Percentiles rank a stretch among this genome's conserved stretches.
Conservation (phyloP, 2,113 vertebrate genomes). For the Callopanchax toddi region DNA sequence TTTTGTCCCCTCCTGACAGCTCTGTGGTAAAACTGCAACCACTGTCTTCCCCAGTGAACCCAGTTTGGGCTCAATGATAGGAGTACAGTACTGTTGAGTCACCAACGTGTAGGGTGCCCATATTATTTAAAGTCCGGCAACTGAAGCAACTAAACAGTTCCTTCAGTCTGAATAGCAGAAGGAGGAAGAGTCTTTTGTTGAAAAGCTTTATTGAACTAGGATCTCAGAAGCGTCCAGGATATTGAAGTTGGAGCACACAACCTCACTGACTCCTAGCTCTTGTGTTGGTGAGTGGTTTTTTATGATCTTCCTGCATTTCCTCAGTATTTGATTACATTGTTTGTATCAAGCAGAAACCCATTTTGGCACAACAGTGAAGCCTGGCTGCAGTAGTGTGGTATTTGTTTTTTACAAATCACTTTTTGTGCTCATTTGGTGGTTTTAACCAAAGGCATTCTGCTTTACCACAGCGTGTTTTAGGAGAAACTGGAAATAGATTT, state of each 20-base stretch:
- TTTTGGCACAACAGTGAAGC: conserved; percentile 33
- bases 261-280: conserved; percentile 20
- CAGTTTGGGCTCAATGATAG: conserved; percentile 42
- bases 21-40: conserved; percentile 38
- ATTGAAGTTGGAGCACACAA: conserved; percentile 38
- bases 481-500: conserved; percentile 29
- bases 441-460: conserved; percentile 46
- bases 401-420: conserved; percentile 42
- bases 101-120: conserved; percentile 2
- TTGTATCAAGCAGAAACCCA: conserved; percentile 26
- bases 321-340: conserved; percentile 28
- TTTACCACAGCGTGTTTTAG: conserved; percentile 48
- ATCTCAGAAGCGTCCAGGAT: conserved; percentile 37
- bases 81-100: conserved; percentile 22
- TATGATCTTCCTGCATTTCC: conserved; percentile 31
- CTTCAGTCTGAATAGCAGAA: conserved; percentile 3
- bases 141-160: background rate
- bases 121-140: conserved; percentile 36
- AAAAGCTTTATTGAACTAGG: conserved; percentile 26
- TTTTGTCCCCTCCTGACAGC: conserved; percentile 38
- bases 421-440: conserved; percentile 59
- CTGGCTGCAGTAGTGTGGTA: conserved; percentile 19
- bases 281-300: conserved; percentile 62
- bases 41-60: conserved; percentile 46
- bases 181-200: conserved; percentile 9